Percentiles rank a stretch among this genome's conserved stretches.
These are phyloP conservation scores for Microtus montanus DNA, from an alignment of 2,113 vertebrate genomes.

Conservation along the genomic window DNA sequence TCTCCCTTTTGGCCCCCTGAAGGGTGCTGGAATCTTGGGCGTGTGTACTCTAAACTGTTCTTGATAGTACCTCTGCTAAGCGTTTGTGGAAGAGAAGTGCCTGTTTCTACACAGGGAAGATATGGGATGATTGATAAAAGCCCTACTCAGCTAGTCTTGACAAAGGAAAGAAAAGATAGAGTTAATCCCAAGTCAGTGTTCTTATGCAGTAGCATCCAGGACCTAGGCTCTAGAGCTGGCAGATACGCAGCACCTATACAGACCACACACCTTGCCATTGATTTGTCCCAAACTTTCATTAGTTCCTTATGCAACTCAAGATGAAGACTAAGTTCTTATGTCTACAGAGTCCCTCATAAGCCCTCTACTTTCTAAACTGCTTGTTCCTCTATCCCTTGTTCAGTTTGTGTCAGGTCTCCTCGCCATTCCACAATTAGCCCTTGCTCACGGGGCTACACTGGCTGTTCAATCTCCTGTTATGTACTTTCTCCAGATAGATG, in stretches of 20 bases:
- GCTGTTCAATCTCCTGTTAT: not conserved
- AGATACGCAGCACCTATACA: not conserved
- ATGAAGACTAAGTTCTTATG: not conserved
- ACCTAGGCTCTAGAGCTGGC: not conserved
- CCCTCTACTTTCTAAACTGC: not conserved
- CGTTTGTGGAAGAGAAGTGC: not conserved
- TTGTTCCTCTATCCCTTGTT: not conserved
- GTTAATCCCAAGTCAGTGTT: not conserved
- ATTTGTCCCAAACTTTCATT: not conserved
- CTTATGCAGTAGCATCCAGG: not conserved
- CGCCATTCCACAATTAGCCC: not conserved
- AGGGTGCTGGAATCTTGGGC: not conserved
- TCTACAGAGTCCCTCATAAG: not conserved
- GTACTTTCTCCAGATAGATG: too few relatives aligned
- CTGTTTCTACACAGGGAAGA: not conserved
- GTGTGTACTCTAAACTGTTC: not conserved
- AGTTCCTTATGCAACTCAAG: not conserved
- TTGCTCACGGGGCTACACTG: not conserved
- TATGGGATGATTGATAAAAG: not conserved
- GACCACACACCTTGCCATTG: not conserved
- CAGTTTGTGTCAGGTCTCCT: not conserved
- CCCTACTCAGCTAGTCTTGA: not conserved
- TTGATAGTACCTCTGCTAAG: not conserved
- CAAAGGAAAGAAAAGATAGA: slow-evolving; percentile 7
- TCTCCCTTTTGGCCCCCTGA: not conserved